These are phyloP conservation scores for Cremastinae sp. DNA, from an alignment of 2,888 invertebrate species.

Conservation along the genomic window DNA sequence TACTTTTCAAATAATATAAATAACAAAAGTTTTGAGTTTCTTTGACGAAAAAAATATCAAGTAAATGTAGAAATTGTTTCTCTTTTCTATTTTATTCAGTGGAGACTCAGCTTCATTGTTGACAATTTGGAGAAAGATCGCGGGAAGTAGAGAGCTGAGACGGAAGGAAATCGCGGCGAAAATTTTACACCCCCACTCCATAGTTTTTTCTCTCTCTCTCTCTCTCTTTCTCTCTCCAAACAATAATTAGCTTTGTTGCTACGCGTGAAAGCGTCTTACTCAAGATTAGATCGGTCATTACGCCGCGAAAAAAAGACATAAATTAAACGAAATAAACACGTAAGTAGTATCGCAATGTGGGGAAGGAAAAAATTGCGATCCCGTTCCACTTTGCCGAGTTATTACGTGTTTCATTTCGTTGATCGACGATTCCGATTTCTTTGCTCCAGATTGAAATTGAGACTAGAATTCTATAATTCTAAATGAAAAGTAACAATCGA, in stretches of 20 bases:
- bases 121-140: conserved; percentile 17
- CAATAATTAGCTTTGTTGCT: conserved; percentile 71
- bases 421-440: conserved; percentile 16
- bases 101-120: too few species aligned
- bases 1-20: too few species aligned
- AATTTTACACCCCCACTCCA: conserved; percentile 7
- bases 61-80: too few species aligned
- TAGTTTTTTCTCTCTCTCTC: neutral
- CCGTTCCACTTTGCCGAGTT: conserved; percentile 52
- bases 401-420: conserved; percentile 44
- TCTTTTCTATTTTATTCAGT: too few species aligned
- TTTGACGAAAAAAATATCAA: too few species aligned
- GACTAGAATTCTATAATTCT: too few species aligned
- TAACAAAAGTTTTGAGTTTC: too few species aligned
- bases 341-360: conserved; percentile 36
- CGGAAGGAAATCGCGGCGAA: conserved; percentile 71
- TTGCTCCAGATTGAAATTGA: neutral
- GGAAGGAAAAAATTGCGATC: conserved; percentile 24
- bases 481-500: too few species aligned
- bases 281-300: conserved; percentile 69
- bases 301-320: conserved; percentile 62
- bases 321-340: conserved; percentile 36
- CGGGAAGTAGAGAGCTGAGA: conserved; percentile 63
- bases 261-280: conserved; percentile 70
- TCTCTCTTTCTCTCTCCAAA: conserved; percentile 57